These are phyloP conservation scores for Aratinga solstitialis DNA, from an alignment of 2,797 vertebrate species.

Conservation along the genomic window DNA sequence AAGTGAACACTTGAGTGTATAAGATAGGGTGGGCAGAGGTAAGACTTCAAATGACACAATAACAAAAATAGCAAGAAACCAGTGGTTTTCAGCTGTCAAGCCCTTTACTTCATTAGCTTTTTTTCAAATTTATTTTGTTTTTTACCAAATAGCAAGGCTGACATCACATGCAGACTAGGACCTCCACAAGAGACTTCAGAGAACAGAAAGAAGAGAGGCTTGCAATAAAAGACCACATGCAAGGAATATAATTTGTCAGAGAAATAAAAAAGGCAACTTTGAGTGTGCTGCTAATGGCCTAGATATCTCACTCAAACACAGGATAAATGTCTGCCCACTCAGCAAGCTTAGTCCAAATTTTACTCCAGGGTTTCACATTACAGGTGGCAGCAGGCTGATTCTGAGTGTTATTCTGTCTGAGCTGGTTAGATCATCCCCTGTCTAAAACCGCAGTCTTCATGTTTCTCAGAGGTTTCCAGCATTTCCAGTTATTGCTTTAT, in stretches of 20 bases:
- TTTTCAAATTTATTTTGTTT: neutral
- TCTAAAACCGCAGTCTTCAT: neutral
- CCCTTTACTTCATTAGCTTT: neutral
- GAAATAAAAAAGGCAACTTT: neutral
- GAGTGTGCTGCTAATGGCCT: neutral
- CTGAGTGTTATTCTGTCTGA: neutral
- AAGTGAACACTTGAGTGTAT: neutral
- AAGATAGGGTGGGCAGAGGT: neutral
- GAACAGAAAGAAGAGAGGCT: neutral
- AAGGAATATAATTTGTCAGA: neutral
- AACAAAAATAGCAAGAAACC: neutral
- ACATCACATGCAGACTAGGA: neutral
- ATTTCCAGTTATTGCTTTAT: neutral
- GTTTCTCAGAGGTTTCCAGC: neutral
- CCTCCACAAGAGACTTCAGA: neutral
- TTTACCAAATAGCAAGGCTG: neutral
- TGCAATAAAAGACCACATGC: neutral
- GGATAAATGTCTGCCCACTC: neutral
- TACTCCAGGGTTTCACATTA: neutral
- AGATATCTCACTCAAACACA: neutral
- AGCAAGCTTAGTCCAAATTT: neutral
- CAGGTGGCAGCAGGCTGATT: neutral
- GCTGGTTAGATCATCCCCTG: neutral
- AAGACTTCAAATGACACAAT: neutral
- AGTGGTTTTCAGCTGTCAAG: neutral